Conservation (phyloP, 2,797 vertebrate species). For the Calcarius lapponicus region DNA sequence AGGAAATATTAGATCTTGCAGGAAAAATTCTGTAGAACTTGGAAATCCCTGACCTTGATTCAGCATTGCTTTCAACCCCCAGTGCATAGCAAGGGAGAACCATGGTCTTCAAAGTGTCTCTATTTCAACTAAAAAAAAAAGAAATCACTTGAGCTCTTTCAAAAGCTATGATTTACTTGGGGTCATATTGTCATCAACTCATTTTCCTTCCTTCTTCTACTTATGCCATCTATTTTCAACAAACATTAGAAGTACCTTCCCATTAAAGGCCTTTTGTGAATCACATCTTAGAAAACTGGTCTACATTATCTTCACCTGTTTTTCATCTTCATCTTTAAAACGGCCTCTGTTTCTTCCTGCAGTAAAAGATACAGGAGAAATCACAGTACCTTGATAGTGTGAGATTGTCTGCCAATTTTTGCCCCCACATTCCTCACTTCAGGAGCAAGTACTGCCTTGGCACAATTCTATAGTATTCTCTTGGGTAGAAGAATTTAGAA, state of each 20-base stretch:
- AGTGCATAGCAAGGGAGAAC: rapidly evolving
- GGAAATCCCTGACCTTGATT: background rate
- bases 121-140: background rate
- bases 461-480: background rate
- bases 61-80: background rate
- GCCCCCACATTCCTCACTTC: background rate
- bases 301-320: background rate
- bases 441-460: background rate
- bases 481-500: background rate
- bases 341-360: background rate
- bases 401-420: background rate
- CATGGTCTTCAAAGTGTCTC: background rate
- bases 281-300: background rate
- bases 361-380: background rate
- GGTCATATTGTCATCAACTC: background rate
- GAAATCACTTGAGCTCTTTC: background rate
- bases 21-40: background rate
- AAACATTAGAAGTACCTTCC: background rate
- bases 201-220: background rate
- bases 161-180: background rate
- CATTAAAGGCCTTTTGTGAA: background rate
- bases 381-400: background rate
- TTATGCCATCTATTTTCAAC: background rate
- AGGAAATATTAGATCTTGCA: background rate
- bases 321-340: background rate